Base-by-base conservation (phyloP, 2,113 vertebrate species). In the Labeo rohita region DNA sequence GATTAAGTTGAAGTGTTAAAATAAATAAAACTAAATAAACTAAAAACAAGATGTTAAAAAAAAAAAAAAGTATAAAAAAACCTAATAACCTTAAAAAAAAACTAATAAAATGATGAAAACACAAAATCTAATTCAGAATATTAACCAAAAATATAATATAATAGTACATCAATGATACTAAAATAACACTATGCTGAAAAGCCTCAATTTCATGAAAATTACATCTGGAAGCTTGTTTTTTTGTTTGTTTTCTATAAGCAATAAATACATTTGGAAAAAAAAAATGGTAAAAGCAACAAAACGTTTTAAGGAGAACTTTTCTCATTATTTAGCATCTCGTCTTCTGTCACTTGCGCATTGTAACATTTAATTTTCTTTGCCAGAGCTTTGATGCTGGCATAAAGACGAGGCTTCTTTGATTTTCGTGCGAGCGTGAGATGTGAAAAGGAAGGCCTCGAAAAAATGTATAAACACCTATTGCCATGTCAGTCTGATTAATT, bases 381-480 rank as follows among this genome's bases (percentile, higher is more conserved):
- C 80, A 83, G 63, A 50, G 36, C 65, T 73, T 74, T 80, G 56
- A 36, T 21, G 7, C 66, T 12, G 8, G 21, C 16, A 68, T 54
- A 66, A 85, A 70, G 21, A 85, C 18, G 39, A 79, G 34, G 49
- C 47, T 68, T 52, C 45, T 66, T 63, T 78, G 59, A 75, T 75
- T 80, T 79, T 15, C n/a, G 12, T 52, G 50, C 13, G 8, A 54
- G 23, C 28, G 43, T 80, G 54, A 61, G 36, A 50, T 49, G 79
- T 76, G 54, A 34, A 65, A 59, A 59, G 23, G 34, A 45, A 43
- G 76, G 43, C 80, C 80, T 50, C 6, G 34, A 52, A 54, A 36
- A 77, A 52, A 8, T 52, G 16, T 21, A 70, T 13, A 50, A 86
- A 59, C 73, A 75, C 76, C 84, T 76, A 87, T 81, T 87, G 47